Conservation (phyloP, 2,797 vertebrate species). For the Xenops minutus region DNA sequence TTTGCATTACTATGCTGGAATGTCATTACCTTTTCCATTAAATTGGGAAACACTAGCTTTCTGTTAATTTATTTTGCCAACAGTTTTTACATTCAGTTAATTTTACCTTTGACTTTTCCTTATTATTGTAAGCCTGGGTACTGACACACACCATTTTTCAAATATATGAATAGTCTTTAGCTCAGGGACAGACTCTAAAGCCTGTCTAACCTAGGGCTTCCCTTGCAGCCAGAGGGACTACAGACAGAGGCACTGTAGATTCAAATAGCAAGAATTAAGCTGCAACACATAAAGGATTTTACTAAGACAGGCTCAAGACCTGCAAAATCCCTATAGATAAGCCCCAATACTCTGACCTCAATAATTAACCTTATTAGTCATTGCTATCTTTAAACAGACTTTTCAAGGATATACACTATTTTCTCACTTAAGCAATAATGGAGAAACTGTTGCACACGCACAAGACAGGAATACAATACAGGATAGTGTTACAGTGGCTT, state of each 20-base stretch:
- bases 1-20: background rate
- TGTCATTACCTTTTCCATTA: background rate
- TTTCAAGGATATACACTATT: background rate
- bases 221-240: background rate
- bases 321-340: background rate
- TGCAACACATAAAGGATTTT: background rate
- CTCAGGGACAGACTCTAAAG: background rate
- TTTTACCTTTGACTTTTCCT: background rate
- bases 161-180: background rate
- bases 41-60: background rate
- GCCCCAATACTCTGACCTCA: background rate
- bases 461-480: background rate
- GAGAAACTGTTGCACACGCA: background rate
- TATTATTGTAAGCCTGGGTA: background rate
- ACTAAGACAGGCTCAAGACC: background rate
- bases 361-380: background rate
- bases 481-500: background rate
- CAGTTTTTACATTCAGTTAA: background rate
- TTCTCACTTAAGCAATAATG: background rate
- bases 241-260: background rate
- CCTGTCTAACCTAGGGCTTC: background rate
- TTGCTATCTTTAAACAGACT: background rate
- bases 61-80: background rate
- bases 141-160: background rate
- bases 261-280: background rate